A percentile compares a stretch with the other conserved stretches of the same genome.
Evolutionary conservation across 2,797 vertebrate genomes (phyloP).

Genomic region (Sebastes hubbsi): DNA sequence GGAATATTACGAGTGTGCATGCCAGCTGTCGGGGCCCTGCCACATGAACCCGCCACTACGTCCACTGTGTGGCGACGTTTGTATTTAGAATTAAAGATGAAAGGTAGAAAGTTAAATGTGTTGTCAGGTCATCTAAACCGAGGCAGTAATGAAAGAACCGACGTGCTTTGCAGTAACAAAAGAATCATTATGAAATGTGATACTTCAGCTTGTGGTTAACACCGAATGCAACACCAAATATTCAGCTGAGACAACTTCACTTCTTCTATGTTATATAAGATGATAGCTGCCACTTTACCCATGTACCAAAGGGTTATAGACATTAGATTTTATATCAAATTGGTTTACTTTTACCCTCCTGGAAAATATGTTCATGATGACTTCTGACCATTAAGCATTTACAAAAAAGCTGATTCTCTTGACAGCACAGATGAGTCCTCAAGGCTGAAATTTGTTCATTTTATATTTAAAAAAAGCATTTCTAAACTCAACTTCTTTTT

Average conservation of each 20-base stretch:
- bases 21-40: constrained; percentile 73
- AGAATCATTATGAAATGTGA: constrained; percentile 38
- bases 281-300: neutral
- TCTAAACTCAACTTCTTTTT: neutral
- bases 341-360: neutral
- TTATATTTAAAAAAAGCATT: neutral
- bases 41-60: neutral
- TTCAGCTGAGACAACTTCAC: constrained; percentile 1
- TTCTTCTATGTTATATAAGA: neutral
- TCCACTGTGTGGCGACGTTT: constrained; percentile 22
- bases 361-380: neutral
- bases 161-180: constrained; percentile 42
- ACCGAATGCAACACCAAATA: constrained; percentile 19
- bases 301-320: neutral
- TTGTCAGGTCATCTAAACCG: neutral
- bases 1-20: constrained; percentile 70
- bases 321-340: neutral
- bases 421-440: fast-evolving
- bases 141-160: constrained; percentile 28
- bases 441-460: neutral
- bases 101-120: constrained; percentile 4
- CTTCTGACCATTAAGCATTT: neutral
- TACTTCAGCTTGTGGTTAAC: constrained; percentile 5
- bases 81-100: constrained; percentile 44
- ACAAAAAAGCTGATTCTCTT: neutral